Base-by-base conservation (phyloP, 2,888 invertebrate species). In the Tipula helvola region DNA sequence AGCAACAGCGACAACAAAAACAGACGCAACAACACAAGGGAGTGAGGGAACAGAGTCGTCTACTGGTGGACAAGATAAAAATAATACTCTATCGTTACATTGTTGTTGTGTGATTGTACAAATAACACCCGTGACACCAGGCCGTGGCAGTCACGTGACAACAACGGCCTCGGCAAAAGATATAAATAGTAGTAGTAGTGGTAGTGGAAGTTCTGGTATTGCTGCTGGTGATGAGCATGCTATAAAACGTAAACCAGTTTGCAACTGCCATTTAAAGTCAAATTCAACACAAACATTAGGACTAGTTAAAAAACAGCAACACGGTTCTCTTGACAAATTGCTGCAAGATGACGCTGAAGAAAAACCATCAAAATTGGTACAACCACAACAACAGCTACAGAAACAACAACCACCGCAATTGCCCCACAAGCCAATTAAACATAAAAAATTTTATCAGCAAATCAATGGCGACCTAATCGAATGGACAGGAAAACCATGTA, bases 21-120 rank as follows among this genome's bases (percentile, higher is more conserved):
- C 88, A 89, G 89, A 88, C 88, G 89, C 88, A 88, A 88, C 89
- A 89, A 89, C 88, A 87, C 88, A 18, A 28, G 71, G 71, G 3
- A 71, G 71, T 71, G 71, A 71, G 10, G 71, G 71, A 71, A 18
- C 71, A 8, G 71, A 10, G 5, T 28, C 71, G 71, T 71, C 71
- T 18, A 10, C 71, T 28, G 71, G 28, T 71, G 71, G 71, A 28
- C 85, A 85, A 42, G 41, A 41, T 85, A 41, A 85, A 89, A 92
- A 91, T 89, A 92, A 91, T 89, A 90, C 91, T 90, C 90, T 92
- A 90, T 91, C 91, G 90, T 90, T 92, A 89, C 91, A 92, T 90
- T 92, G 92, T 90, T 92, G 92, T 91, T 92, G 92, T 91, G 91
- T 92, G 91, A 91, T 92, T 90, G 92, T 92, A 89, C 91, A 92